Percentiles rank a stretch among this genome's conserved stretches.
Evolutionary conservation across 2,113 vertebrate genomes (phyloP).

Genomic region (Anas platyrhynchos): DNA sequence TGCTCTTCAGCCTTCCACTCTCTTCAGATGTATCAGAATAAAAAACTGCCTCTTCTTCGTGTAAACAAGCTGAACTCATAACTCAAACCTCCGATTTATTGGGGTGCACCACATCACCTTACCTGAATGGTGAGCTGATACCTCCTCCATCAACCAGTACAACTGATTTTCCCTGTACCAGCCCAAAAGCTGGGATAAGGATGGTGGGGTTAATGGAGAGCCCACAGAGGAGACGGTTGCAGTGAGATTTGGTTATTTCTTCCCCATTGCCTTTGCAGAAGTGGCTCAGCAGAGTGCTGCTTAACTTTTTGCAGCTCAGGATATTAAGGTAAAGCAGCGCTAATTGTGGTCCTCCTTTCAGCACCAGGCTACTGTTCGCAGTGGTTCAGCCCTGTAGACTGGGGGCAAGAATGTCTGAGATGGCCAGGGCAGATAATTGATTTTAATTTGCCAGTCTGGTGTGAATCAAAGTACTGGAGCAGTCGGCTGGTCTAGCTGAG

Average conservation of each 20-base stretch:
- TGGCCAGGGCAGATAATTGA: background rate
- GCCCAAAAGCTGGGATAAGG: background rate
- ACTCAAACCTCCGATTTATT: background rate
- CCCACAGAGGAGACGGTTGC: no score
- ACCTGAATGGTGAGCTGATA: background rate
- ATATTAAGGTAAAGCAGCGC: background rate
- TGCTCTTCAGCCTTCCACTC: background rate
- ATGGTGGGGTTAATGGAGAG: background rate
- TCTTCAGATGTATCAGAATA: background rate
- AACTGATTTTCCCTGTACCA: background rate
- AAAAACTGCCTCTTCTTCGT: background rate
- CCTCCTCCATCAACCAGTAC: fast-evolving
- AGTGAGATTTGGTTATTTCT: background rate
- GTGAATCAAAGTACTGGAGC: background rate
- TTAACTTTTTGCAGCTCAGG: background rate
- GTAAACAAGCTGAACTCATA: background rate
- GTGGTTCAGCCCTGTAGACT: background rate
- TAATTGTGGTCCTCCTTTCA: background rate
- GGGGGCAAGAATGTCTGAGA: background rate
- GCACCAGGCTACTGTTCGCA: background rate
- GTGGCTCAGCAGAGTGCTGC: background rate
- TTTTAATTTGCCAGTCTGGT: background rate
- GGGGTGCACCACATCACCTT: background rate
- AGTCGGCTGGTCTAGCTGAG: background rate
- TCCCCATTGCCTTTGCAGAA: background rate